phyloP scores from a whole-genome alignment of 35 echinoderm and acorn worm genomes.

The Heliocidaris tuberculata region DNA sequence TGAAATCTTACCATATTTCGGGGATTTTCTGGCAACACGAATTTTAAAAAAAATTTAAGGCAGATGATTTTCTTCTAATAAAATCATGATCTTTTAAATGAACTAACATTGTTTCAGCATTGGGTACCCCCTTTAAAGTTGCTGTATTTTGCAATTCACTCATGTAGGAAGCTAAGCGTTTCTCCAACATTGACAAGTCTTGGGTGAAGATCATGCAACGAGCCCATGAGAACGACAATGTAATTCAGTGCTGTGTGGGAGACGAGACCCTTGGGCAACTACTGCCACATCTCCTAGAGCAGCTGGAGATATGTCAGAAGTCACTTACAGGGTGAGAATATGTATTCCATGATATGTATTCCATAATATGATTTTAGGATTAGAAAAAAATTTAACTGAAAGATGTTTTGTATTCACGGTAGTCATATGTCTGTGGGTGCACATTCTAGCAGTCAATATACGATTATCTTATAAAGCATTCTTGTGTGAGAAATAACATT shows the following conservation, averaged over 20 bases:
- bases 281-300: constrained; percentile 93
- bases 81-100: too few relatives aligned
- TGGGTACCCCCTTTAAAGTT: too few relatives aligned
- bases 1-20: too few relatives aligned
- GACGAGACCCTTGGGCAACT: constrained; percentile 98
- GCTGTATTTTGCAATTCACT: background rate
- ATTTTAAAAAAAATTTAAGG: too few relatives aligned
- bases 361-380: background rate
- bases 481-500: too few relatives aligned
- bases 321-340: constrained; percentile 93
- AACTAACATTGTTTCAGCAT: too few relatives aligned
- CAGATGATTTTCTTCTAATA: too few relatives aligned
- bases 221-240: constrained; percentile 97
- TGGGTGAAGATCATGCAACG: constrained; percentile 99
- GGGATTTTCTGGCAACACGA: too few relatives aligned
- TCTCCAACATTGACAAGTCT: constrained; percentile 98
- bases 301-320: constrained; percentile 98
- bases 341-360: background rate
- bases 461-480: too few relatives aligned
- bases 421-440: background rate
- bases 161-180: constrained; percentile 94
- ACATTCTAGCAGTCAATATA: background rate
- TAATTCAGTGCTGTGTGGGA: constrained; percentile 93
- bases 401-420: too few relatives aligned
- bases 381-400: too few relatives aligned